Percentiles rank a stretch among this genome's conserved stretches.
Evolutionary conservation across 2,113 vertebrate genomes (phyloP).

Genomic region (Elachura formosa): DNA sequence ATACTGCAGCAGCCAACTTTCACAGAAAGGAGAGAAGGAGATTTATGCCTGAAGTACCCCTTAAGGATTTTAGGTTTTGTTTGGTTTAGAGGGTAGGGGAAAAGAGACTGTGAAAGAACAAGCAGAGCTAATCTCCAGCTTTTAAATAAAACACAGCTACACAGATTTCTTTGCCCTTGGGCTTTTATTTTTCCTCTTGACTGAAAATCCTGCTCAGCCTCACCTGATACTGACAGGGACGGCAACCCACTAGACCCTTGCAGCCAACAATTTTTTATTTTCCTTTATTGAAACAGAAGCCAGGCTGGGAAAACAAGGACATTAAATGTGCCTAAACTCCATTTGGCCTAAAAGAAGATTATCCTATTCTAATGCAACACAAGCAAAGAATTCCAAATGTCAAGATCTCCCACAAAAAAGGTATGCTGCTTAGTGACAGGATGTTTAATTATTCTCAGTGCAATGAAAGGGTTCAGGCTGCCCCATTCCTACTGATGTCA

Average conservation of each 20-base stretch:
- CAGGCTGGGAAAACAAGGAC: neutral
- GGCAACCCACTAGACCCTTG: slow-evolving; percentile 26
- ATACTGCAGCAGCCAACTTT: slow-evolving; percentile 3
- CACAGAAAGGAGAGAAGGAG: slow-evolving; percentile 45
- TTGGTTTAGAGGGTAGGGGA: slow-evolving; percentile 40
- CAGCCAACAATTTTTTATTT: slow-evolving; percentile 26
- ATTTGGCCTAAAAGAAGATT: slow-evolving; percentile 41
- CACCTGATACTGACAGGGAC: slow-evolving; percentile 52
- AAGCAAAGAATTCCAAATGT: slow-evolving; percentile 35
- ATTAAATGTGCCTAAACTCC: slow-evolving; percentile 40
- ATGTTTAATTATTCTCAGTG: slow-evolving; percentile 22
- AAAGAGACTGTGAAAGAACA: slow-evolving; percentile 49
- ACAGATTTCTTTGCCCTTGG: slow-evolving; percentile 41
- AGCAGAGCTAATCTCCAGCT: slow-evolving; percentile 51
- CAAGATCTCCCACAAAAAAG: slow-evolving; percentile 17
- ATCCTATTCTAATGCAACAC: slow-evolving; percentile 37
- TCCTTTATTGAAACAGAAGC: neutral
- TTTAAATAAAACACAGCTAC: slow-evolving; percentile 48
- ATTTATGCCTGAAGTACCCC: slow-evolving; percentile 56
- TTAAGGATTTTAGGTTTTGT: slow-evolving; percentile 62
- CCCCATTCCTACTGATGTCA: neutral
- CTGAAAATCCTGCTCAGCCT: slow-evolving; percentile 55
- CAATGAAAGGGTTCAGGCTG: neutral
- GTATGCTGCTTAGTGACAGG: neutral
- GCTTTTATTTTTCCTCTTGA: slow-evolving; percentile 48